Conservation (phyloP, 2,888 invertebrate species). For the Dexiosoma caninum region DNA sequence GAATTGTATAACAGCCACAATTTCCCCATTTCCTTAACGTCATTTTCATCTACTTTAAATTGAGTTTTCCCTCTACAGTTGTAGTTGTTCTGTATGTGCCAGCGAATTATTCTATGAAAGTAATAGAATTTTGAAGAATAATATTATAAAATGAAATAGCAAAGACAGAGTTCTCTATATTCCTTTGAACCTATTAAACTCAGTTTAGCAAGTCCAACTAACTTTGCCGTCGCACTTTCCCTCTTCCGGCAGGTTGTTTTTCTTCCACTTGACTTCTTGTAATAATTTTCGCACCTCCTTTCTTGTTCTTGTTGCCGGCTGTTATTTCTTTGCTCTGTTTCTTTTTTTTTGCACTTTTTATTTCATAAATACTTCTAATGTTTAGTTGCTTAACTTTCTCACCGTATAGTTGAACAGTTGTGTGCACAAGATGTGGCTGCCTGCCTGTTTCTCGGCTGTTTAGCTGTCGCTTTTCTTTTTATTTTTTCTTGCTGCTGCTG, state of each 20-base stretch:
- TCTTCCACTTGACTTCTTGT: slow-evolving; percentile 51
- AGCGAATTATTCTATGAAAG: not conserved
- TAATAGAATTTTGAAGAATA: slow-evolving; percentile 33
- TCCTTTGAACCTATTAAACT: slow-evolving; percentile 44
- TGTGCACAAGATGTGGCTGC: not conserved
- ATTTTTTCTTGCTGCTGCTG: slow-evolving; percentile 15
- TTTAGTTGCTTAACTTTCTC: slow-evolving; percentile 32
- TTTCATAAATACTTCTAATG: slow-evolving; percentile 29
- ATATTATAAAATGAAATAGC: not conserved
- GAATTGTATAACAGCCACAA: not conserved
- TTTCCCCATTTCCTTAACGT: slow-evolving; percentile 1
- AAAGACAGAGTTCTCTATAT: slow-evolving; percentile 11
- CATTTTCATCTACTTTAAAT: slow-evolving; percentile 19
- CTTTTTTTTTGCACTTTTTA: not conserved
- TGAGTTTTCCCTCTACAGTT: not conserved
- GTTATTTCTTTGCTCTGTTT: not conserved
- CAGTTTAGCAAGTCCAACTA: slow-evolving; percentile 21
- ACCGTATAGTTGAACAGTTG: slow-evolving; percentile 5
- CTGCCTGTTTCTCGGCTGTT: not conserved
- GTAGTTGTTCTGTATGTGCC: not conserved
- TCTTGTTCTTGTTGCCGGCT: not conserved
- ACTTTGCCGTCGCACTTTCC: not conserved
- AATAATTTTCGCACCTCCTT: slow-evolving; percentile 58
- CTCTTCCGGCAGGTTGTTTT: not conserved
- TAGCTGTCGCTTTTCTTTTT: not conserved